phyloP scores from a whole-genome alignment of 2,888 invertebrate genomes.

The Azorinus chamasolen region DNA sequence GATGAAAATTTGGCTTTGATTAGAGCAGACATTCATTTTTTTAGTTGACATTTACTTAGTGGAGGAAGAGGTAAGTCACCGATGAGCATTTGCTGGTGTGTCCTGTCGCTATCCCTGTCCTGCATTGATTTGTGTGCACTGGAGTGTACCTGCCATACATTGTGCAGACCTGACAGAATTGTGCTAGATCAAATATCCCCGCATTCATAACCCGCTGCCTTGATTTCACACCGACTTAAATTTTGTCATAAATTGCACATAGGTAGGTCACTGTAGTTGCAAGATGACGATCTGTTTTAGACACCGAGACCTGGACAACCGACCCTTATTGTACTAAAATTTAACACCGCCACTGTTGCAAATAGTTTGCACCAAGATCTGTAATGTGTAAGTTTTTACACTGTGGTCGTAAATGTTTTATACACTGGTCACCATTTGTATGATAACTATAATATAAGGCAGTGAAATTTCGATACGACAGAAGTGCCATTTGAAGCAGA shows the following conservation, averaged over 20 bases:
- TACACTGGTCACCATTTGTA: no score
- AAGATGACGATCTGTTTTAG: slow-evolving; percentile 1
- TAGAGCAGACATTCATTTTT: no score
- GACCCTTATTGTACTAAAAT: neutral
- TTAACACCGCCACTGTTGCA: no score
- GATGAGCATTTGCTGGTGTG: slow-evolving; percentile 34
- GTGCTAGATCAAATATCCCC: slow-evolving; percentile 57
- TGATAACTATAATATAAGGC: no score
- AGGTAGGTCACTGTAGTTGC: slow-evolving; percentile 35
- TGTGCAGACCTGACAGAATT: slow-evolving; percentile 57
- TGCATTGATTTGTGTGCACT: slow-evolving; percentile 60
- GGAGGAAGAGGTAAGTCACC: slow-evolving; percentile 26
- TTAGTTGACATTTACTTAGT: no score
- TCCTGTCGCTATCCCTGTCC: slow-evolving; percentile 43
- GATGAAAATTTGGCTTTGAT: no score
- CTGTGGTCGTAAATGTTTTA: no score
- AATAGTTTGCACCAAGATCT: no score
- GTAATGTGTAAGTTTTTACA: no score
- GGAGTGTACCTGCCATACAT: slow-evolving; percentile 46
- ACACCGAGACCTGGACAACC: slow-evolving; percentile 46
- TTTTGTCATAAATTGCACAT: neutral
- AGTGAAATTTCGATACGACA: no score
- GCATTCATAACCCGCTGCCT: slow-evolving; percentile 29
- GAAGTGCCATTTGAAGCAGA: no score
- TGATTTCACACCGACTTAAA: slow-evolving; percentile 1